Evolutionary conservation across 2,797 vertebrate genomes (phyloP).

Genomic region (Argyrosomus regius): DNA sequence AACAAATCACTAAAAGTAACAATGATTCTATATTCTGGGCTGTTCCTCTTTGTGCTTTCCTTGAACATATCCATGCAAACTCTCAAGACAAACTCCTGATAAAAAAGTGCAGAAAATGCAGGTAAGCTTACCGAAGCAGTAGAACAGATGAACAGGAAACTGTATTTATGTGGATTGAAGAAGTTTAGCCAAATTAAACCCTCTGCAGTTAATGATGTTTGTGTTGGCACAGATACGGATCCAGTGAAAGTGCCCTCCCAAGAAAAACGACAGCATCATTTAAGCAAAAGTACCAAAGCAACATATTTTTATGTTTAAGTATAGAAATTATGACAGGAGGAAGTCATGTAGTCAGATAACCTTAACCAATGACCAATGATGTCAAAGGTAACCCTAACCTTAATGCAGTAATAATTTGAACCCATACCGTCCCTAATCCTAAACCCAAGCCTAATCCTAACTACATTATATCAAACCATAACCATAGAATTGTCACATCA

Average conservation of each 20-base stretch:
- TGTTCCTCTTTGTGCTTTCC: too few species aligned
- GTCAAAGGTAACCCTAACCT: not conserved
- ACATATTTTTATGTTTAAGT: not conserved
- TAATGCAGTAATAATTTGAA: not conserved
- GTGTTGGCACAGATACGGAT: not conserved
- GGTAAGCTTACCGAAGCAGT: not conserved
- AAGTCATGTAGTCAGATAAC: not conserved
- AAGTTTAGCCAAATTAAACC: not conserved
- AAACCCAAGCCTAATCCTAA: not conserved
- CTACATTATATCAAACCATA: not conserved
- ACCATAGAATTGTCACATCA: not conserved
- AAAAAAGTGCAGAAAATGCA: too few species aligned
- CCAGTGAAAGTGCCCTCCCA: not conserved
- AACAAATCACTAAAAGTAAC: too few species aligned
- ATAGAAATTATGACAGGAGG: not conserved
- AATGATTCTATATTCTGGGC: too few species aligned
- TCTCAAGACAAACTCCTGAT: too few species aligned
- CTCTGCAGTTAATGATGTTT: not conserved
- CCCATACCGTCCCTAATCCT: not conserved
- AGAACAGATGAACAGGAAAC: not conserved
- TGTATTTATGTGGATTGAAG: not conserved
- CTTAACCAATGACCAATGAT: not conserved
- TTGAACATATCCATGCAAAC: not conserved
- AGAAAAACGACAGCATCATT: not conserved
- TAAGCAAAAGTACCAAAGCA: not conserved